Percentiles rank a stretch among this genome's conserved stretches.
Conservation (phyloP, 2,113 vertebrate species). For the Speoplatyrhinus poulsoni region DNA sequence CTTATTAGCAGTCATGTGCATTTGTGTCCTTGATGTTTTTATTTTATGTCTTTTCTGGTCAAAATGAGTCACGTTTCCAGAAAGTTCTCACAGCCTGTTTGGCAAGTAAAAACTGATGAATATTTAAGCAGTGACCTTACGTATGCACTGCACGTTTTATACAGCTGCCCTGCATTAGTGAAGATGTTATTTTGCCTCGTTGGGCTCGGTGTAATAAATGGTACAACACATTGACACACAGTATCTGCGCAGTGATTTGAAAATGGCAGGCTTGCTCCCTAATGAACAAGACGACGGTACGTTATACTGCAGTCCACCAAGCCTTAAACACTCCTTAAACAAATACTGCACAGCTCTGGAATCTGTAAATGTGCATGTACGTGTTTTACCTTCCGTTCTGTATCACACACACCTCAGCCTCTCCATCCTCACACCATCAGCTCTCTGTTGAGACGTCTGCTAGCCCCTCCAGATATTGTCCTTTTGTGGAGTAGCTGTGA, state of each 20-base stretch:
- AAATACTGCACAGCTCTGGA: not conserved
- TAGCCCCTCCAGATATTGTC: slow-evolving; percentile 9
- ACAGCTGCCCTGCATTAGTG: not conserved
- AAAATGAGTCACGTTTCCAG: slow-evolving; percentile 3
- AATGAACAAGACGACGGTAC: slow-evolving; percentile 3
- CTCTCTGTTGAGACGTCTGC: slow-evolving; percentile 21
- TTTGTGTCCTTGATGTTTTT: slow-evolving; percentile 17
- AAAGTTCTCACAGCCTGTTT: not conserved
- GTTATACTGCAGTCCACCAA: slow-evolving; percentile 20
- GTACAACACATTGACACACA: not conserved
- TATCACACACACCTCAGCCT: slow-evolving; percentile 70
- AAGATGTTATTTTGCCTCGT: not conserved
- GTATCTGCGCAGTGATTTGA: slow-evolving; percentile 28
- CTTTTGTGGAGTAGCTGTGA: not conserved
- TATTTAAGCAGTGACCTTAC: not conserved
- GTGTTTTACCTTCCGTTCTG: slow-evolving; percentile 15
- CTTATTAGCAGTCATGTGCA: not conserved
- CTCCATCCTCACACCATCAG: slow-evolving; percentile 56
- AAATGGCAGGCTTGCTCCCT: slow-evolving; percentile 13
- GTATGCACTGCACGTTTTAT: not conserved
- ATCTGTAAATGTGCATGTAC: not conserved
- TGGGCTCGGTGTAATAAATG: not conserved
- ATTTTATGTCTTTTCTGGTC: not conserved
- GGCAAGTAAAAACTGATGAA: not conserved
- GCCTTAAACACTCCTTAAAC: not conserved